Base-by-base conservation (phyloP, 2,888 invertebrate species). In the Timandra comae region DNA sequence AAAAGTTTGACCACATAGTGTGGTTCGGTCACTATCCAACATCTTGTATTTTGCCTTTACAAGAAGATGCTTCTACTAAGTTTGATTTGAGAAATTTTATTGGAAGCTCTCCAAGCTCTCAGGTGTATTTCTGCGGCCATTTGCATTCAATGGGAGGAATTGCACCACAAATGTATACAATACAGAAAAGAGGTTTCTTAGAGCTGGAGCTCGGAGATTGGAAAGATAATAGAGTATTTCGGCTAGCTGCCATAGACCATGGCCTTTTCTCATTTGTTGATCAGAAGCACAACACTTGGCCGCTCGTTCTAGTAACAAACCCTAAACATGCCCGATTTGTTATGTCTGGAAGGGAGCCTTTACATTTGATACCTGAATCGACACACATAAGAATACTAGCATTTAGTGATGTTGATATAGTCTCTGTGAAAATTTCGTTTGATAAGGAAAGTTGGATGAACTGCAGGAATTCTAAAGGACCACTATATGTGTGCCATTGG, bases 21-120 rank as follows among this genome's bases (percentile, higher is more conserved):
- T 87, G 87, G 89, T 97, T 96, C 79, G 96, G 95, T 2, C 97
- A 97, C 71, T 97, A 96, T 75, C 96, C 97, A 2, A 94, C 96
- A 10, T 96, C 96, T 3, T 92, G 94, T 50, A 93, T 97, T 52
- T 72, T 94, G 23, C 81, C 91, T 1, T 73, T 90, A 7, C 81
- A 87, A 32, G 79, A 75, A 33, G 70, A 76, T 27, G 69, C 82
- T 1, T 79, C 88, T 13, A 73, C 72, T 46, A 62, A 85, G n/a
- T n/a, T n/a, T n/a, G 69, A 86, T 35, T 51, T 91, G 8, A 74
- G 91, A 25, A 64, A 87, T 24, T 56, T 91, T 20, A 89, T 91
- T 47, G 90, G 90, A 7, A 85, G 84, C 41, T 86, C 87, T 44
- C 72, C 75, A 26, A 87, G 86, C 31, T 91, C 91, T 29, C 86